Evolutionary conservation across 2,113 vertebrate genomes (phyloP).

Genomic region (Phrynocephalus versicolor): DNA sequence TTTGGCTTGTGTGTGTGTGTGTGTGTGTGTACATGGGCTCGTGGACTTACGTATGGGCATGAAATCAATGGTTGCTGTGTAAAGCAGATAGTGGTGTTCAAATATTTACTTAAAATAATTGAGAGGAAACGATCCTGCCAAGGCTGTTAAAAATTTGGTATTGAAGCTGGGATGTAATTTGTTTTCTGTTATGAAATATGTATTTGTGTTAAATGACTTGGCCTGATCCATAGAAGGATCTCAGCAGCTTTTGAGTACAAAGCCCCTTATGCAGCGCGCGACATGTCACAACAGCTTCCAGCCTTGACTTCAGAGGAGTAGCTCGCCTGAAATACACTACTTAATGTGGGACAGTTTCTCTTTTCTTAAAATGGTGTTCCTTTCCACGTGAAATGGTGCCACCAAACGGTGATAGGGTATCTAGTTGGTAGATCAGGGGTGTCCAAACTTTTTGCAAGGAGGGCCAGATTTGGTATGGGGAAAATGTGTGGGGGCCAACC

Average conservation of each 20-base stretch:
- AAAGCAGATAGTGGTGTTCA: constrained; percentile 58
- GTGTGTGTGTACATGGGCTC: constrained; percentile 1
- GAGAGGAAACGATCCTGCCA: constrained; percentile 47
- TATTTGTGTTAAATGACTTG: constrained; percentile 52
- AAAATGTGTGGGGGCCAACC: no score
- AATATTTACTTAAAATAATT: constrained; percentile 68
- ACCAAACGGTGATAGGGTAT: background rate
- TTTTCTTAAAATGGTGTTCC: background rate
- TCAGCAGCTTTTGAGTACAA: background rate
- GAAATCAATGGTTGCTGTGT: constrained; percentile 22
- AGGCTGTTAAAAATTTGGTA: constrained; percentile 57
- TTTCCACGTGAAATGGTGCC: background rate
- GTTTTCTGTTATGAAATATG: constrained; percentile 42
- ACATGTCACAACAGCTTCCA: background rate
- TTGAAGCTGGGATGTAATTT: constrained; percentile 52
- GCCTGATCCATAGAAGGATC: constrained; percentile 33
- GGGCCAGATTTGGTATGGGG: no score
- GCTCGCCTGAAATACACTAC: background rate
- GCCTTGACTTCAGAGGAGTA: constrained; percentile 5
- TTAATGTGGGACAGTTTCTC: background rate
- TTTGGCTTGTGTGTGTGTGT: constrained; percentile 36
- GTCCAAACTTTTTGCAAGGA: no score
- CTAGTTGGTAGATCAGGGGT: background rate
- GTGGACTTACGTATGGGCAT: background rate
- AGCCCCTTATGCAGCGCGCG: constrained; percentile 39